Percentiles rank a stretch among this genome's conserved stretches.
Evolutionary conservation across 30 jellyfish, hydroid and myxozoan genomes (phyloP).

Genomic region (Cassiopea xamachana): DNA sequence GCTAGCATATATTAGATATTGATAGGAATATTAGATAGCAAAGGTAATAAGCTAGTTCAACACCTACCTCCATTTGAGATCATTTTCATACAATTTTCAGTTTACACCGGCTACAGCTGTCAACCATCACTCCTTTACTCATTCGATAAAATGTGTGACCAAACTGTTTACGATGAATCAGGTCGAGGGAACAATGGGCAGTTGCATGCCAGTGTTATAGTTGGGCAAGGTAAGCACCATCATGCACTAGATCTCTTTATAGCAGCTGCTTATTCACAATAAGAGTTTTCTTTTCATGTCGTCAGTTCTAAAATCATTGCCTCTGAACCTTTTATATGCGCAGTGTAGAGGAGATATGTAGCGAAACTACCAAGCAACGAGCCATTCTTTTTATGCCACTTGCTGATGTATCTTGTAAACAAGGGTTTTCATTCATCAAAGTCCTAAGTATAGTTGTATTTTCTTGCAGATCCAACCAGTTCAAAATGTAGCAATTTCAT

Average conservation of each 20-base stretch:
- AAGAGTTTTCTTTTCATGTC: not conserved
- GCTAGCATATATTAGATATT: too few relatives aligned
- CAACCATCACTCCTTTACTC: conserved; percentile 83
- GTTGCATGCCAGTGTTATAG: conserved; percentile 28
- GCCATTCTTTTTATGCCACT: too few relatives aligned
- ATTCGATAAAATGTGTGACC: conserved; percentile 76
- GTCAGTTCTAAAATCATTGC: too few relatives aligned
- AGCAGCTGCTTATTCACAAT: not conserved
- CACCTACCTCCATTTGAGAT: too few relatives aligned
- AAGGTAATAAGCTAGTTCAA: too few relatives aligned
- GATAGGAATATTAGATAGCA: not conserved
- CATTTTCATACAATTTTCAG: not conserved
- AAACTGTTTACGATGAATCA: conserved; percentile 86
- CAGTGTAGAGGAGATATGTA: too few relatives aligned
- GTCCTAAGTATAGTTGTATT: not conserved
- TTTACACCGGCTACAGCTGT: conserved; percentile 76
- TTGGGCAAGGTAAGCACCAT: conserved; percentile 21
- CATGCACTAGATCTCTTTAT: not conserved
- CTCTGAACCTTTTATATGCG: too few relatives aligned
- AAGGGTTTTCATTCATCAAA: too few relatives aligned
- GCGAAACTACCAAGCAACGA: too few relatives aligned
- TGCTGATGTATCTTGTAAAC: too few relatives aligned
- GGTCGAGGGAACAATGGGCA: conserved; percentile 91
- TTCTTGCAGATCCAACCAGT: conserved; percentile 29
- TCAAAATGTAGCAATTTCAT: conserved; percentile 66